A percentile compares a stretch with the other conserved stretches of the same genome.
These are phyloP conservation scores for Solea solea DNA, from an alignment of 2,113 vertebrate species.

Conservation along the genomic window DNA sequence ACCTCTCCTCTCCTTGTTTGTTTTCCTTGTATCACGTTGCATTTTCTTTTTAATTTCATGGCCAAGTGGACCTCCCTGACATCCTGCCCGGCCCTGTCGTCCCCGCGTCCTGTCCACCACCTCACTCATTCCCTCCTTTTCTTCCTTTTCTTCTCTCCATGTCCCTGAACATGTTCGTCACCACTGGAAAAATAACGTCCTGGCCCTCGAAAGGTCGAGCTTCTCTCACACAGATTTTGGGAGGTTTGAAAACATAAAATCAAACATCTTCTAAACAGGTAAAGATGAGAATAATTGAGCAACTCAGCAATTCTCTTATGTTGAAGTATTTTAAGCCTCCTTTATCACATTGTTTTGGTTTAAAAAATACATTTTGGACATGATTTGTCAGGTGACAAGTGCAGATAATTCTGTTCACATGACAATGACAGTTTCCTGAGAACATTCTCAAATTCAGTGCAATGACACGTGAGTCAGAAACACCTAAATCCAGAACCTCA, in stretches of 20 bases:
- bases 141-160: background rate
- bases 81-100: conserved; percentile 37
- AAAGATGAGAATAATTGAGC: too few species aligned
- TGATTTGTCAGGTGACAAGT: background rate
- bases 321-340: too few species aligned
- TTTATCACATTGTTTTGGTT: background rate
- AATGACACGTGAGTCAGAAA: too few species aligned
- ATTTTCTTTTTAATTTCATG: conserved; percentile 75
- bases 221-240: conserved; percentile 10
- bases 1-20: conserved; percentile 57
- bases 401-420: background rate
- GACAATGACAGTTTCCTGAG: too few species aligned
- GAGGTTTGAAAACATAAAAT: conserved; percentile 1
- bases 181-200: conserved; percentile 22
- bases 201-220: conserved; percentile 29
- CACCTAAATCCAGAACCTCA: too few species aligned
- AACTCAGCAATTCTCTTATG: too few species aligned
- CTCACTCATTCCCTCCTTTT: background rate
- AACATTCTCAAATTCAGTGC: too few species aligned
- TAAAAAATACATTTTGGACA: background rate
- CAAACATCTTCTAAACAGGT: too few species aligned
- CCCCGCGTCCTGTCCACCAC: background rate
- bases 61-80: conserved; percentile 71
- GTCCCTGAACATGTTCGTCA: conserved; percentile 8
- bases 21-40: conserved; percentile 72